Percentiles rank a stretch among this genome's conserved stretches.
Conservation (phyloP, 2,888 invertebrate species). For the Eupithecia dodoneata region DNA sequence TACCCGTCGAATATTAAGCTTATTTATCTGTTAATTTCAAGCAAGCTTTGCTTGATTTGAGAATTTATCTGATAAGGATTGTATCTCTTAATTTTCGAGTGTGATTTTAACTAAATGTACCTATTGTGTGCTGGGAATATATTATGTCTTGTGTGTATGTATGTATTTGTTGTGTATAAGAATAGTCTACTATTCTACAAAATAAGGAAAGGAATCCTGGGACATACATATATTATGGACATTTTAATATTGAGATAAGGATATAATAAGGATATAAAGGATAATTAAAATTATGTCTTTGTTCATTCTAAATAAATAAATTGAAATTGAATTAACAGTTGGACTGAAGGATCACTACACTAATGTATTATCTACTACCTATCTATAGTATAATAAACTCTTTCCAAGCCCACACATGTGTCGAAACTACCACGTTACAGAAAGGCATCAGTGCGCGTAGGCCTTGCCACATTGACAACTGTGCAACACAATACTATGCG, state of each 20-base stretch:
- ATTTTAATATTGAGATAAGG: neutral
- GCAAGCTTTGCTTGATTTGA: neutral
- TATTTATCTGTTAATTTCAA: neutral
- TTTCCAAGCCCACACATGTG: conserved; percentile 11
- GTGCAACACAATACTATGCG: neutral
- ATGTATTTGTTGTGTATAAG: neutral
- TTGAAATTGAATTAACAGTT: neutral
- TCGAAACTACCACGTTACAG: conserved; percentile 32
- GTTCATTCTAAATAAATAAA: no score
- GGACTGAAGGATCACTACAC: neutral
- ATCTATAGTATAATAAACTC: neutral
- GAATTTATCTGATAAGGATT: neutral
- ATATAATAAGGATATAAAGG: no score
- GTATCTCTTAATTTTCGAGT: neutral
- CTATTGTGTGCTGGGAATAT: no score
- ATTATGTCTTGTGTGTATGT: neutral
- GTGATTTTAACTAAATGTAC: neutral
- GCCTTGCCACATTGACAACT: conserved; percentile 32
- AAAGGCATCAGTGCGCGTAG: conserved; percentile 32
- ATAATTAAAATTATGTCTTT: no score
- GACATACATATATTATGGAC: neutral
- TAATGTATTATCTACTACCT: neutral
- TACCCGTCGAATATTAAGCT: neutral
- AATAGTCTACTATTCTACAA: neutral
- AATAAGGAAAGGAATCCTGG: neutral